Evolutionary conservation across 1,140 invertebrate genomes (phyloP).

Genomic region (Cotesia chilonis): DNA sequence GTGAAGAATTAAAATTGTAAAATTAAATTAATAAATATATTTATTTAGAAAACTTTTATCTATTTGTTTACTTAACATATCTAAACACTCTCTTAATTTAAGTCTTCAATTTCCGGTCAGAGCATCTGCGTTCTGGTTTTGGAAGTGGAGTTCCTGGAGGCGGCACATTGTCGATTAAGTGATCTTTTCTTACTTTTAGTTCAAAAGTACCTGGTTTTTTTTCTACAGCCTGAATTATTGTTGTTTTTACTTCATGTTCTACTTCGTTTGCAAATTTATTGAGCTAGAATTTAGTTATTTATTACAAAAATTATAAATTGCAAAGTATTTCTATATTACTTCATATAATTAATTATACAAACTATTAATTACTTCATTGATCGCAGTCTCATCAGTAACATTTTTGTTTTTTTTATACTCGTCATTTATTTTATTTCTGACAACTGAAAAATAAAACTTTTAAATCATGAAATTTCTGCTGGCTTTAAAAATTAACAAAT

Average conservation of each 20-base stretch:
- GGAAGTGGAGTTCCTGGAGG: slow-evolving; percentile 26
- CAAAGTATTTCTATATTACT: slow-evolving; percentile 13
- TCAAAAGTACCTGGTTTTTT: slow-evolving; percentile 69
- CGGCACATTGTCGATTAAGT: slow-evolving; percentile 31
- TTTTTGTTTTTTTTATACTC: slow-evolving; percentile 73
- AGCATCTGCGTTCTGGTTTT: slow-evolving; percentile 17
- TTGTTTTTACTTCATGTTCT: slow-evolving; percentile 72
- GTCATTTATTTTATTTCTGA: slow-evolving; percentile 72
- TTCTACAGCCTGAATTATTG: slow-evolving; percentile 72
- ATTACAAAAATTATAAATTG: slow-evolving; percentile 2
- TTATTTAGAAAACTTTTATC: slow-evolving; percentile 24
- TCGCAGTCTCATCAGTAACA: slow-evolving; percentile 64
- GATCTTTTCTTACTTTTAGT: slow-evolving; percentile 26
- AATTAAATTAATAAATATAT: slow-evolving; percentile 12
- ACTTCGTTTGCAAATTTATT: slow-evolving; percentile 70
- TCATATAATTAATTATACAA: slow-evolving; percentile 29
- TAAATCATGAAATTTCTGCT: slow-evolving; percentile 10
- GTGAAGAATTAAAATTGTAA: not conserved
- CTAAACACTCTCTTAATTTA: slow-evolving; percentile 20
- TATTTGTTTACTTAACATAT: slow-evolving; percentile 15
- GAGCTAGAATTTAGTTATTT: slow-evolving; percentile 63
- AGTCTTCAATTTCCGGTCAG: not conserved
- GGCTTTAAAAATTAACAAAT: not conserved
- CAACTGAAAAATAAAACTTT: slow-evolving; percentile 51
- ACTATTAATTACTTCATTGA: slow-evolving; percentile 66